These are phyloP conservation scores for Ophioderma brevispina DNA, from an alignment of 35 echinoderm and acorn worm species.

Conservation along the genomic window DNA sequence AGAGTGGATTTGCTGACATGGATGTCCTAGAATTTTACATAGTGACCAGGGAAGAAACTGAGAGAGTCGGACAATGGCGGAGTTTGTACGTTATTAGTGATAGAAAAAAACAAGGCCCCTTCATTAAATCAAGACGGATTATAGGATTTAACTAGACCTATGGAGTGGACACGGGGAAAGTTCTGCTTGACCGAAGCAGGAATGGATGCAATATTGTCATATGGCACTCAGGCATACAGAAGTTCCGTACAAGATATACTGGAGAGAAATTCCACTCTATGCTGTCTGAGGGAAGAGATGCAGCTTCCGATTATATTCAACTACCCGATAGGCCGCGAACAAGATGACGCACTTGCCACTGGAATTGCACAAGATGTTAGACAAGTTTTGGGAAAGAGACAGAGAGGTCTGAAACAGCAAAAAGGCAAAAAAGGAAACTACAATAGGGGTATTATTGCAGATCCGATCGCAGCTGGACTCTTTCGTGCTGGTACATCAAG, in stretches of 20 bases:
- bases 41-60: constrained; percentile 65
- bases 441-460: background rate
- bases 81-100: constrained; percentile 50
- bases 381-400: background rate
- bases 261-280: constrained; percentile 39
- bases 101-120: constrained; percentile 59
- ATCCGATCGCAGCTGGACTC: background rate
- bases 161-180: background rate
- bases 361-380: constrained; percentile 22
- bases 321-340: background rate
- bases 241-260: constrained; percentile 26
- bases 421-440: constrained; percentile 44
- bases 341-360: background rate
- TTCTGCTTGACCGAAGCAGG: constrained; percentile 6
- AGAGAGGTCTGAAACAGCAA: constrained; percentile 24
- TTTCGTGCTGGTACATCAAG: constrained; percentile 50
- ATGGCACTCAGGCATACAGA: constrained; percentile 20
- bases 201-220: constrained; percentile 48
- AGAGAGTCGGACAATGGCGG: constrained; percentile 45
- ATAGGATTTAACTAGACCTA: constrained; percentile 50
- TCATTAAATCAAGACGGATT: constrained; percentile 57
- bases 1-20: background rate
- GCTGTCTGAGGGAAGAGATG: constrained; percentile 54
- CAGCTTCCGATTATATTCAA: constrained; percentile 22
- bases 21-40: background rate